Evolutionary conservation across 2,113 vertebrate species (phyloP).

Genomic region (Varanus salvator): DNA sequence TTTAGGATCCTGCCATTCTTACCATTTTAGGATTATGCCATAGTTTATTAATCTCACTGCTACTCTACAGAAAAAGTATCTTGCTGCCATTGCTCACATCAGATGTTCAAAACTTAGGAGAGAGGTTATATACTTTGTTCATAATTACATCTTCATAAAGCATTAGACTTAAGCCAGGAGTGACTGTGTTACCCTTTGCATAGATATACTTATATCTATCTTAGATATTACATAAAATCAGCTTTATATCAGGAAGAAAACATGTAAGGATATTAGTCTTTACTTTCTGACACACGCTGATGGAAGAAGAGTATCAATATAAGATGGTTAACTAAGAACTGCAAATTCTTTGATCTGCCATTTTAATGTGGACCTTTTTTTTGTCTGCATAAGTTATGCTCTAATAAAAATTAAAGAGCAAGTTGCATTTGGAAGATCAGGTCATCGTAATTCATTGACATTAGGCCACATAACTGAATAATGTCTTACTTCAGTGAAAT

Average conservation of each 20-base stretch:
- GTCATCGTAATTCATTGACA: slow-evolving; percentile 98
- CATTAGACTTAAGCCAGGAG: neutral
- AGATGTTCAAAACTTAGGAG: neutral
- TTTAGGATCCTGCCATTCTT: neutral
- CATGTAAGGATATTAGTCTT: slow-evolving; percentile 44
- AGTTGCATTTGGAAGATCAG: slow-evolving; percentile 90
- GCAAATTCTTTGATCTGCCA: slow-evolving; percentile 60
- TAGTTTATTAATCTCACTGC: neutral
- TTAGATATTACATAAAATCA: neutral
- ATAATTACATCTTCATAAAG: slow-evolving; percentile 19
- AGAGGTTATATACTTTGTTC: neutral
- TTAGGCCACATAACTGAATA: slow-evolving; percentile 97
- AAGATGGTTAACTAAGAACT: slow-evolving; percentile 66
- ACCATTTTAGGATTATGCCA: neutral
- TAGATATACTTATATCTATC: too few relatives aligned
- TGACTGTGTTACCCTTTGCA: neutral
- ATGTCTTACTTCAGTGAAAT: slow-evolving; percentile 98
- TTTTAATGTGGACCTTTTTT: slow-evolving; percentile 61
- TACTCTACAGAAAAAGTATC: neutral
- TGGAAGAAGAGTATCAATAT: slow-evolving; percentile 59
- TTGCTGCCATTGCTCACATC: neutral
- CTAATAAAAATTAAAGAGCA: slow-evolving; percentile 89
- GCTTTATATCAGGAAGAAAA: slow-evolving; percentile 4
- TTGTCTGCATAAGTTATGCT: slow-evolving; percentile 73
- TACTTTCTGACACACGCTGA: slow-evolving; percentile 45